Evolutionary conservation across 2,888 invertebrate species (phyloP).

Genomic region (Pristionchus mayeri): DNA sequence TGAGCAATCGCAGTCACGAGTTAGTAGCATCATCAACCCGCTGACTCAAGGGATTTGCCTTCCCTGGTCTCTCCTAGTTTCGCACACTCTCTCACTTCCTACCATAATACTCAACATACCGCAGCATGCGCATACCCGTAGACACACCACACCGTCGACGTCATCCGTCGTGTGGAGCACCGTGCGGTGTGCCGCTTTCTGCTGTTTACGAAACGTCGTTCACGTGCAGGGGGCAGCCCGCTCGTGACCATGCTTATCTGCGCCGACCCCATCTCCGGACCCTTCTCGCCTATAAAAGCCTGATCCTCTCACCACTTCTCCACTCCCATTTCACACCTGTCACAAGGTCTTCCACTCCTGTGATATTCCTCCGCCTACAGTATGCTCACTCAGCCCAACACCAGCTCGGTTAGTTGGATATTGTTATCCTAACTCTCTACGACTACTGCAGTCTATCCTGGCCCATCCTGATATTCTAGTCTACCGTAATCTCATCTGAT

Average conservation of each 20-base stretch:
- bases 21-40: too few species aligned
- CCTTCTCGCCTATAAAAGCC: background rate
- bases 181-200: background rate
- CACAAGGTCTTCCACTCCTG: background rate
- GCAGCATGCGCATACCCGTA: too few species aligned
- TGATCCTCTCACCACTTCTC: background rate
- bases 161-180: background rate
- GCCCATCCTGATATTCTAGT: background rate
- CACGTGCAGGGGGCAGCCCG: slow-evolving; percentile 16
- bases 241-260: background rate
- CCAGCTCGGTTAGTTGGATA: background rate
- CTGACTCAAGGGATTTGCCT: background rate
- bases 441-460: background rate
- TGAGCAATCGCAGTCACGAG: too few species aligned
- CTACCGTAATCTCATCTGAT: background rate
- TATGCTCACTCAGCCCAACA: slow-evolving; percentile 1
- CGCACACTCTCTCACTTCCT: background rate
- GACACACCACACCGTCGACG: too few species aligned
- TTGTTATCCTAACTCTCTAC: background rate
- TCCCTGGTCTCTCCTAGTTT: background rate
- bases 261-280: background rate
- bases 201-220: slow-evolving; percentile 31
- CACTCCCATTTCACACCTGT: background rate
- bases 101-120: too few species aligned
- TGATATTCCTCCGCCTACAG: background rate